These are phyloP conservation scores for Cephalopterus ornatus DNA, from an alignment of 2,113 vertebrate genomes.

Conservation along the genomic window DNA sequence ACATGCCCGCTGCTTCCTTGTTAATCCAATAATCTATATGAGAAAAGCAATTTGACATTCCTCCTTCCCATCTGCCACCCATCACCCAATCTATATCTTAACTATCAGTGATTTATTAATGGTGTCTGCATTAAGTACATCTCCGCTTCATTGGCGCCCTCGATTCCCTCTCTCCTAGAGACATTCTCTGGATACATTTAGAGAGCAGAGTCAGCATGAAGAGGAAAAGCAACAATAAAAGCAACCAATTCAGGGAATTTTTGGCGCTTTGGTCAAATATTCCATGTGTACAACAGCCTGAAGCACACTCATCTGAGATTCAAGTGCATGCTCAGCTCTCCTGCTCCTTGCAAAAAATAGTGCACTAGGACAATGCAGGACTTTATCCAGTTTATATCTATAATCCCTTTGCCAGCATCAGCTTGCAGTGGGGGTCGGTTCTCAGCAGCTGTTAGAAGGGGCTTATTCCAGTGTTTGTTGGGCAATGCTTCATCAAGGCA, in stretches of 20 bases:
- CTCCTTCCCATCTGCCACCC: conserved; percentile 80
- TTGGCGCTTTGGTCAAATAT: conserved; percentile 31
- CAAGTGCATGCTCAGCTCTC: background rate
- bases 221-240: conserved; percentile 41
- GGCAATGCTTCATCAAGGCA: background rate
- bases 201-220: conserved; percentile 36
- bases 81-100: conserved; percentile 83
- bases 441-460: background rate
- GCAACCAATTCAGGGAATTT: background rate
- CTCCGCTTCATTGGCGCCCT: conserved; percentile 50
- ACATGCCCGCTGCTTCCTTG: conserved; percentile 78
- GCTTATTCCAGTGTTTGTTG: background rate
- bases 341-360: background rate
- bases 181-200: conserved; percentile 45
- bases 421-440: background rate
- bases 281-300: background rate
- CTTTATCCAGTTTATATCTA: background rate
- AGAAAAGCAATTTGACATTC: conserved; percentile 82
- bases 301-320: background rate
- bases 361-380: background rate
- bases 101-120: conserved; percentile 81
- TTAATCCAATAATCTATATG: conserved; percentile 86
- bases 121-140: conserved; percentile 73
- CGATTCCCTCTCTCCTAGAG: conserved; percentile 40
- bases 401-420: background rate